Evolutionary conservation across 2,113 vertebrate species (phyloP).

Genomic region (Atractosteus spatula): DNA sequence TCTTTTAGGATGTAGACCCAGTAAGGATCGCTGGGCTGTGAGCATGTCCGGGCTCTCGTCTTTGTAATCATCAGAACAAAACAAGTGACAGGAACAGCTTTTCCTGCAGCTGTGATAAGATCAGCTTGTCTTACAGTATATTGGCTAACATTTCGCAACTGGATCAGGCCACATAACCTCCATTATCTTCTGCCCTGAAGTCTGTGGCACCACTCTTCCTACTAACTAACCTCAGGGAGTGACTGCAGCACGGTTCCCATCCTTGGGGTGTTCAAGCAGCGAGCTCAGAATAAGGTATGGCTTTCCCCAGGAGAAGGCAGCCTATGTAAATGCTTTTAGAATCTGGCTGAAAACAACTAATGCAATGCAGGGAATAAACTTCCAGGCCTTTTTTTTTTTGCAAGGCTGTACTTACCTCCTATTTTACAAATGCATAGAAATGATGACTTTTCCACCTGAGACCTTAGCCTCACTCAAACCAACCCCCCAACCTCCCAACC

Average conservation of each 20-base stretch:
- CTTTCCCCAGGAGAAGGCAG: conserved; percentile 2
- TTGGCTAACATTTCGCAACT: conserved; percentile 22
- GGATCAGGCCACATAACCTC: conserved; percentile 36
- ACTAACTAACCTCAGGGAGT: conserved; percentile 27
- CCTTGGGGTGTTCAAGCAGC: neutral
- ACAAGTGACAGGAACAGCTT: conserved; percentile 14
- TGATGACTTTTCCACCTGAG: conserved; percentile 46
- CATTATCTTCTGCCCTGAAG: conserved; percentile 32
- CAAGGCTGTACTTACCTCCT: conserved; percentile 1
- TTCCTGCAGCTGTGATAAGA: conserved; percentile 16
- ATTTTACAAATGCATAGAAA: conserved; percentile 23
- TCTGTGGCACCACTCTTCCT: conserved; percentile 24
- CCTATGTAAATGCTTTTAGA: conserved; percentile 7
- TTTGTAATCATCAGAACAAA: neutral
- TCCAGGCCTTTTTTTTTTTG: neutral
- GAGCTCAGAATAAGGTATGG: neutral
- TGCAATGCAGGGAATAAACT: conserved; percentile 1
- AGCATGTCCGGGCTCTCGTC: neutral
- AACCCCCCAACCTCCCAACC: no score
- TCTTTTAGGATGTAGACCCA: no score
- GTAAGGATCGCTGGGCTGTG: neutral
- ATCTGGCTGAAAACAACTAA: neutral
- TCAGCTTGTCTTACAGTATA: neutral
- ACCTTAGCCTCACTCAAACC: conserved; percentile 32
- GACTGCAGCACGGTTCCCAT: conserved; percentile 18